Evolutionary conservation across 1,140 invertebrate genomes (phyloP).

Genomic region (Polypedilum vanderplanki): DNA sequence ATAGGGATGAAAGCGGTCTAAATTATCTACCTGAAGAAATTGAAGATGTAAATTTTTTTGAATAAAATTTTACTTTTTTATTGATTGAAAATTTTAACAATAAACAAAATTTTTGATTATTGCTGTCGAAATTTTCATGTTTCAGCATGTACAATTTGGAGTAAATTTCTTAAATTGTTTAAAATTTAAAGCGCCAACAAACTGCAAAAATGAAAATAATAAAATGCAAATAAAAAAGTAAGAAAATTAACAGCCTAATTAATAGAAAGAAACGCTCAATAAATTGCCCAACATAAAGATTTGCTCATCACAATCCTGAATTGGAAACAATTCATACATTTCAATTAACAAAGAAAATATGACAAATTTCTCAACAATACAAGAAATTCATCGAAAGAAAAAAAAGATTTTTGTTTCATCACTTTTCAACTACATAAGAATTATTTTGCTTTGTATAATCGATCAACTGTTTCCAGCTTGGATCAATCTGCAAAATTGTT

Average conservation of each 20-base stretch:
- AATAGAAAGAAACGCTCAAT: no score
- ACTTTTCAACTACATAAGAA: not conserved
- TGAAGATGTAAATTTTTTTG: constrained; percentile 57
- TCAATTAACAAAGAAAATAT: no score
- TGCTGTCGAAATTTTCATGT: not conserved
- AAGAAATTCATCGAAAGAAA: not conserved
- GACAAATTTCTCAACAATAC: not conserved
- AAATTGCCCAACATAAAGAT: no score
- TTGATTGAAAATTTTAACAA: no score
- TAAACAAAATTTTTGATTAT: no score
- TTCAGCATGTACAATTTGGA: no score
- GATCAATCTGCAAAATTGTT: not conserved
- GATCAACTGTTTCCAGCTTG: not conserved
- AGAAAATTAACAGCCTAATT: no score
- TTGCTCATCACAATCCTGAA: no score
- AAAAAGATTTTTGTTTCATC: not conserved
- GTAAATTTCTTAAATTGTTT: no score
- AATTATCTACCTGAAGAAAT: constrained; percentile 63
- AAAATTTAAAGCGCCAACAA: not conserved
- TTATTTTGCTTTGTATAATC: not conserved
- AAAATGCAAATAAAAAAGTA: no score
- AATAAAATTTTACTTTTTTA: constrained; percentile 33
- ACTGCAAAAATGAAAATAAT: not conserved
- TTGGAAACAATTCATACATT: no score
- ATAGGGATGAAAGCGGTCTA: constrained; percentile 50